phyloP scores from a whole-genome alignment of 2,113 vertebrate genomes.

The cattle (Bos taurus) region DNA sequence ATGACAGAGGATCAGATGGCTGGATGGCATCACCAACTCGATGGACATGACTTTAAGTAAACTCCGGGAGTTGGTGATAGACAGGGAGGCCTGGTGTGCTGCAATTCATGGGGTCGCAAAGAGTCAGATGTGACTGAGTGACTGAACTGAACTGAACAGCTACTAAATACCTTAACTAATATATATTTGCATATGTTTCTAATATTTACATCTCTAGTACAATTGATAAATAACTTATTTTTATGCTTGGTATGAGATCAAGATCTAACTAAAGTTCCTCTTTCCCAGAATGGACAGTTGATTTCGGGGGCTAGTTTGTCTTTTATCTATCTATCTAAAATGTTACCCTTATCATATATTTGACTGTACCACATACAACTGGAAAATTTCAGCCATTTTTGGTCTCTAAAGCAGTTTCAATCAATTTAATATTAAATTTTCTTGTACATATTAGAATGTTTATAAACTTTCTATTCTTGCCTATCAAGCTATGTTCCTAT shows the following conservation, averaged over 20 bases:
- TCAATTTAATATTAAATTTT: not conserved
- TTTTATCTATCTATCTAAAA: not conserved
- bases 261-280: not conserved
- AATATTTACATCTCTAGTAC: not conserved
- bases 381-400: not conserved
- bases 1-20: too few species aligned
- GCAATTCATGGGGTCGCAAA: too few species aligned
- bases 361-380: not conserved
- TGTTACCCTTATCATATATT: not conserved
- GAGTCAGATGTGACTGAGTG: accelerated
- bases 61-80: too few species aligned
- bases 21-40: too few species aligned
- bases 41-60: too few species aligned
- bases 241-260: not conserved
- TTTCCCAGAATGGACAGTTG: not conserved
- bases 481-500: not conserved
- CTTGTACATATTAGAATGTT: not conserved
- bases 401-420: not conserved
- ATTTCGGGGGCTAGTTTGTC: not conserved
- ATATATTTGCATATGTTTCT: not conserved
- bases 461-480: not conserved
- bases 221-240: not conserved
- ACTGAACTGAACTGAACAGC: not conserved
- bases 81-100: too few species aligned
- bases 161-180: not conserved